Base-by-base conservation (phyloP, 2,797 vertebrate genomes). In the Carcharodon carcharias region DNA sequence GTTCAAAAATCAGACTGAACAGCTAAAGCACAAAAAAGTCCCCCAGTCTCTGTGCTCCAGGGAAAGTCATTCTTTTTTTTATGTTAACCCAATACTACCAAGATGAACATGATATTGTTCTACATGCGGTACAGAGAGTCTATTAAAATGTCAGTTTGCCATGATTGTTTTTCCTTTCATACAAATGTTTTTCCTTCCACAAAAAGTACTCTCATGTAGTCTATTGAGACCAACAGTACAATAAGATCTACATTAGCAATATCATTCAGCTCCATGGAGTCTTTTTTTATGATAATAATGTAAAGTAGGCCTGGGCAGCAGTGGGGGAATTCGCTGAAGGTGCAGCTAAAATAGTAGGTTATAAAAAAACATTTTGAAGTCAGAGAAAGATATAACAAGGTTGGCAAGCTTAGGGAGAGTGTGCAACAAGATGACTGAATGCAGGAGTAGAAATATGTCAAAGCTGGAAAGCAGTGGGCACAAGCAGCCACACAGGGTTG, bases 231-330 rank as follows among this genome's bases (percentile, higher is more conserved):
- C 40, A 82, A 40, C 40, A 85, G 82, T 85, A 85, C 82, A 85
- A 50, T 85, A 85, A 85, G 82, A 21, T 85, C 80, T 85, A 85
- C 82, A 50, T 85, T 50, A 85, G 40, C 80, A 85, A 85, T 85
- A 45, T 45, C 40, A 21, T 85, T 85, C 80, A 85, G 80, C 18
- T 23, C 80, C 40, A 6, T 85, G 80, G 40, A 45, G 40, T 85
- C 80, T 85, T 18, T 82, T 45, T 82, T 82, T n/a, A 45, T 21
- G 16, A 85, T 50, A 50, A 85, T 85, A 85, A 85, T 7, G 0
- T 73, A 45, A 85, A 45, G 40, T 85, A 85, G 40, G 21, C 40
- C 45, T 85, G 45, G 21, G 16, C 40, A 85, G 82, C 45, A 23
- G 45, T 8, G 26, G 73, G 35, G 6, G 82, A 85, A 45, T 85